These are phyloP conservation scores for Epicauta chinensis DNA, from an alignment of 1,140 invertebrate genomes.

Conservation along the genomic window DNA sequence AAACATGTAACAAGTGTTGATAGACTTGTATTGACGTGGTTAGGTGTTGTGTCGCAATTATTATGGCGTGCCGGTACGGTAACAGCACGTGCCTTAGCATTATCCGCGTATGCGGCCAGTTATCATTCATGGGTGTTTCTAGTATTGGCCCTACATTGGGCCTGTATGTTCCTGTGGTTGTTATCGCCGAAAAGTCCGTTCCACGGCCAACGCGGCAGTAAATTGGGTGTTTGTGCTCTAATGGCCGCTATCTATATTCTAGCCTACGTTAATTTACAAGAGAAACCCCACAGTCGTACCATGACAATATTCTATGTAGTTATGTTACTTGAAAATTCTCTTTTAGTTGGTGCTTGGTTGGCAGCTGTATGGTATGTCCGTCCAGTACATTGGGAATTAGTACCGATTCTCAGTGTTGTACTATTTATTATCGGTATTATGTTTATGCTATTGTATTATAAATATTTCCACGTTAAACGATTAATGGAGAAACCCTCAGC, in stretches of 20 bases:
- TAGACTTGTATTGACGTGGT: conserved; percentile 77
- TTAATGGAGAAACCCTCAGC: conserved; percentile 38
- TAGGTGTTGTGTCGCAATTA: conserved; percentile 81
- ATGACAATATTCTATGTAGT: conserved; percentile 80
- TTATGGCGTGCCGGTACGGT: conserved; percentile 82
- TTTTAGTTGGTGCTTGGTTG: conserved; percentile 65
- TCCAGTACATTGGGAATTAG: conserved; percentile 39
- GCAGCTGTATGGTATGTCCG: conserved; percentile 44
- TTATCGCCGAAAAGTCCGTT: conserved; percentile 79
- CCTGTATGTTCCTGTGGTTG: conserved; percentile 64
- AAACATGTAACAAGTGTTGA: conserved; percentile 83
- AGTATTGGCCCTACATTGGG: conserved; percentile 65
- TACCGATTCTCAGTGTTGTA: conserved; percentile 50
- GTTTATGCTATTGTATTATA: conserved; percentile 82
- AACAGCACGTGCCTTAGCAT: conserved; percentile 68
- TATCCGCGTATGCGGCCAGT: conserved; percentile 78
- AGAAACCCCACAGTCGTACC: conserved; percentile 43
- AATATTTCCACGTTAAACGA: conserved; percentile 63
- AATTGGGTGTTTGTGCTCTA: conserved; percentile 60
- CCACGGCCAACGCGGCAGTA: conserved; percentile 65
- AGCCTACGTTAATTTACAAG: conserved; percentile 84
- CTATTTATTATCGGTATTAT: conserved; percentile 70
- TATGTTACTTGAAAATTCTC: conserved; percentile 82
- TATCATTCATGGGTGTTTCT: conserved; percentile 80
- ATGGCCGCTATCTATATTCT: conserved; percentile 84